These are phyloP conservation scores for Meda fulgida DNA, from an alignment of 2,797 vertebrate genomes.

Conservation along the genomic window DNA sequence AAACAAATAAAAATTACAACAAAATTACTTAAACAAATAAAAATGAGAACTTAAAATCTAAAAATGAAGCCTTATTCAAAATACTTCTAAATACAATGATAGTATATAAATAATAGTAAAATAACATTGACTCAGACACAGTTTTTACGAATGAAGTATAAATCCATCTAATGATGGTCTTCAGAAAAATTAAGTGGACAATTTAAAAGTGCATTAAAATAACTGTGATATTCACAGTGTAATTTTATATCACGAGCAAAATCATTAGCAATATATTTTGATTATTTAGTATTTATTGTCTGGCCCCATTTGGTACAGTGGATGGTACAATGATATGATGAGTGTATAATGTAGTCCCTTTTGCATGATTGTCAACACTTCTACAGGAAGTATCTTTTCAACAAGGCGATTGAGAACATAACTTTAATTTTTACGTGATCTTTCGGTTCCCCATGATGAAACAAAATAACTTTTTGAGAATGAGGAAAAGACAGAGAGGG, in stretches of 20 bases:
- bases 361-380: neutral
- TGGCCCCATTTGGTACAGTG: neutral
- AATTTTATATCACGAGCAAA: neutral
- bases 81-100: neutral
- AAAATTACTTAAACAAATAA: neutral
- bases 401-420: neutral
- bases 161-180: neutral
- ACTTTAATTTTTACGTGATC: rapidly evolving
- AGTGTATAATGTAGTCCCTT: neutral
- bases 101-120: neutral
- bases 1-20: neutral
- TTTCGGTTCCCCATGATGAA: neutral
- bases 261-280: neutral
- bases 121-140: neutral
- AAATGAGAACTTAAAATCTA: neutral
- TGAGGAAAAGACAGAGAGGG: neutral
- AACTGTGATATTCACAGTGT: neutral
- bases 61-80: neutral
- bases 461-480: neutral
- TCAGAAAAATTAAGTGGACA: neutral
- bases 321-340: neutral
- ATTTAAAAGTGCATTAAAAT: neutral
- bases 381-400: neutral
- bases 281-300: neutral
- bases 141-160: neutral